Evolutionary conservation across 2,888 invertebrate species (phyloP), one percentile per base, ranked within the genome.

Genomic region (Eledone cirrhosa): DNA sequence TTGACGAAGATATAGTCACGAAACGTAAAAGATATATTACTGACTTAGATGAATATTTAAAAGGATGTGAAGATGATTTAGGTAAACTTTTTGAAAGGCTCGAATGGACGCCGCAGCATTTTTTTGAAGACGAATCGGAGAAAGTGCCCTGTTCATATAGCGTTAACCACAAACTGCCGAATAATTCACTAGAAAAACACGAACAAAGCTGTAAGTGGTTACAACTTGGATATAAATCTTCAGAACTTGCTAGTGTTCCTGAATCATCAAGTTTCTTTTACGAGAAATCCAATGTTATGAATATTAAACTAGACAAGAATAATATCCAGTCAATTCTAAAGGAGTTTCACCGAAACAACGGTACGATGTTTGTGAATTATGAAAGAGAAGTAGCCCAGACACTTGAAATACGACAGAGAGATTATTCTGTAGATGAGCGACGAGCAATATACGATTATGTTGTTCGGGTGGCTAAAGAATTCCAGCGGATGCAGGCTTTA

Each of bases 391-490:
- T 89, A 48, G 89, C 89, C 11, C 80, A 82, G 78, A 87, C 87
- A 2, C 78, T 83, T 48, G 87, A 88, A 67, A 86, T 88, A 31
- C 86, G 84, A 59, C 80, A 81, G 74, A 81, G 83, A 22, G 84
- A 87, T 65, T 82, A 89, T 41, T 85, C 86, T 22, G 82, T 84
- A 5, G 84, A 86, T 48, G 89, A 90, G 79, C 81, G 89, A 59
- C 83, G 88, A 11, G 88, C 88, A 19, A 79, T 90, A 13, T 87
- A 89, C 69, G 85, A 89, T 48, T 86, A 88, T 80, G 85, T 88
- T 19, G 83, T 89, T 11, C 75, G 82, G 53, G 81, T 81, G 65
- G 86, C 85, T 2, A 88, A 87, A 78, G 84, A 85, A 41, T 29
- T 48, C 13, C 14, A 48, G 16, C 48, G 11, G 16, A 48, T 76